A percentile compares a stretch with the other conserved stretches of the same genome.
These are phyloP conservation scores for Chironomus riparius DNA, from an alignment of 2,888 invertebrate genomes.

Conservation along the genomic window DNA sequence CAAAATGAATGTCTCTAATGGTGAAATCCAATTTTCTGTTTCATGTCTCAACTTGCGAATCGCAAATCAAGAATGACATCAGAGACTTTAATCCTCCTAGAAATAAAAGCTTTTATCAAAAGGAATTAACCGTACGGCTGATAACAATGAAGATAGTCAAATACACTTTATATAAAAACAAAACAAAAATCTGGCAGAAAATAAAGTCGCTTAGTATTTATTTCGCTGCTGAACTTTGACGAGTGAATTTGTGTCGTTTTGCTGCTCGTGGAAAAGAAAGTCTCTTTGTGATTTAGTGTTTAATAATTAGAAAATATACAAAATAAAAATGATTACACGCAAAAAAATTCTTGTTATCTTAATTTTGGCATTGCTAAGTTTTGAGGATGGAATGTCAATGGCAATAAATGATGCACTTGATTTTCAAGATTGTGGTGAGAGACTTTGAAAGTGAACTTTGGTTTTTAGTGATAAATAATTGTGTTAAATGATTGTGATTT, in stretches of 20 bases:
- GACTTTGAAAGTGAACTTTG: no score
- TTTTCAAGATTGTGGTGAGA: conserved; percentile 15
- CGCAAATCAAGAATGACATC: background rate
- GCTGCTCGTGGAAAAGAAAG: background rate
- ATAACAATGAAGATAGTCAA: background rate
- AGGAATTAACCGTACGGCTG: background rate
- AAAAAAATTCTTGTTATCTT: background rate
- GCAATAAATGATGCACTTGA: background rate
- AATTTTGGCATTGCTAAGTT: background rate
- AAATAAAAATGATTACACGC: background rate
- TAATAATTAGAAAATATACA: background rate
- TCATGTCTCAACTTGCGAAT: background rate
- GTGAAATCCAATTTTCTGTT: background rate
- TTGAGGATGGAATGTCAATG: background rate
- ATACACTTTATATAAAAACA: background rate
- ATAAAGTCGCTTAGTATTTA: background rate
- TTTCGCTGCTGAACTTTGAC: background rate
- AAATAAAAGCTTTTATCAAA: background rate
- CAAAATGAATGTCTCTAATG: no score
- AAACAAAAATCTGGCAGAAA: background rate
- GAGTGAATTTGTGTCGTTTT: background rate
- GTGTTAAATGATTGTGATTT: no score
- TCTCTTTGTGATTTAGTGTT: background rate
- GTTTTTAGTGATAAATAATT: no score
- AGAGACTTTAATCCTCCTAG: no score